phyloP scores from a whole-genome alignment of 2,888 invertebrate species.

The Callyntrura sp. region DNA sequence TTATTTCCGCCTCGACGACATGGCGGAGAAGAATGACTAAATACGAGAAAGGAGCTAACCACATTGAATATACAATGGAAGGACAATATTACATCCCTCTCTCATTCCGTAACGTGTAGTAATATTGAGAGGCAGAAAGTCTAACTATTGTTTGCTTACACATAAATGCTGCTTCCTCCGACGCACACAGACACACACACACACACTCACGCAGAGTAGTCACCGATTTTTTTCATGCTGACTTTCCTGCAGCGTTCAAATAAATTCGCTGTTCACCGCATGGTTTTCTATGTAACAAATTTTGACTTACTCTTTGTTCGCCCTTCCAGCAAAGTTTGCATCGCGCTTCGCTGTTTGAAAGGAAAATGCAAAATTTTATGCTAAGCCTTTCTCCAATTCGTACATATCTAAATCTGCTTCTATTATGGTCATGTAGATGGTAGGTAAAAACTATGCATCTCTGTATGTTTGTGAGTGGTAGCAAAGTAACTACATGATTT shows the following conservation, averaged over 20 bases:
- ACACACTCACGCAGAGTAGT: constrained; percentile 27
- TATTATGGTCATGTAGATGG: neutral
- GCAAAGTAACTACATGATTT: constrained; percentile 45
- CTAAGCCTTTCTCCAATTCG: constrained; percentile 56
- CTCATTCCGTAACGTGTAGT: constrained; percentile 63
- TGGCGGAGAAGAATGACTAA: constrained; percentile 45
- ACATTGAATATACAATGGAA: constrained; percentile 59
- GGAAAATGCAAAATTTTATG: constrained; percentile 65
- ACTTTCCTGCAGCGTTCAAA: neutral
- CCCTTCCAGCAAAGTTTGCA: constrained; percentile 49
- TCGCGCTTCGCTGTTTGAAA: constrained; percentile 71
- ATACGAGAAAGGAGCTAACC: constrained; percentile 45
- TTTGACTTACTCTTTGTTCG: constrained; percentile 75
- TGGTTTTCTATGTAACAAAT: constrained; percentile 62
- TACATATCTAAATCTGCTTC: constrained; percentile 25
- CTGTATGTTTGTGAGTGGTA: neutral
- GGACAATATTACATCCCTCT: constrained; percentile 70
- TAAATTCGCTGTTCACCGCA: neutral
- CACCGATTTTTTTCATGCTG: neutral
- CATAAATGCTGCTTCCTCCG: constrained; percentile 44
- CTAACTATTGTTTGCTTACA: constrained; percentile 24
- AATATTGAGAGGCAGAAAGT: neutral
- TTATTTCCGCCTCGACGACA: constrained; percentile 20
- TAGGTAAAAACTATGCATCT: neutral
- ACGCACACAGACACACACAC: constrained; percentile 30